Percentiles rank a stretch among this genome's conserved stretches.
Conservation (phyloP, 2,797 vertebrate species). For the Hapalemur alaotrensis region DNA sequence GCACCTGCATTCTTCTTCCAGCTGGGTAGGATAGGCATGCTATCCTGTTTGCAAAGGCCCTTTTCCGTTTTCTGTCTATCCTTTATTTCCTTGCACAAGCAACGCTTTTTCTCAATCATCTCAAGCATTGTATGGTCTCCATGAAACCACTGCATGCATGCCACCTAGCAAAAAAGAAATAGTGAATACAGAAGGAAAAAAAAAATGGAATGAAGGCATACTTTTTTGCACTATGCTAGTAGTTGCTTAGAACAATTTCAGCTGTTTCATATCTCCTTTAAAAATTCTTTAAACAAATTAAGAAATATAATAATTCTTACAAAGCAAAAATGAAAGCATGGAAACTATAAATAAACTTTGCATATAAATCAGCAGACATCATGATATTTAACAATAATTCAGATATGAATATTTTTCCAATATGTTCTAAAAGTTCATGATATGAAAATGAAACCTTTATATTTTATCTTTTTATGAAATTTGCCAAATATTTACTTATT, state of each 20-base stretch:
- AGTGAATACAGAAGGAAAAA: constrained; percentile 59
- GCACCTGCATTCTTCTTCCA: constrained; percentile 93
- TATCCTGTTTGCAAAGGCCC: constrained; percentile 96
- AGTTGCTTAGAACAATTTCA: constrained; percentile 9
- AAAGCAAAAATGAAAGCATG: background rate
- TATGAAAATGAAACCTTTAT: background rate
- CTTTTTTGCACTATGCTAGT: background rate
- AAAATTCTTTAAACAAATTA: background rate
- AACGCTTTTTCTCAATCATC: constrained; percentile 98
- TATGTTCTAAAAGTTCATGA: background rate
- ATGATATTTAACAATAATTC: background rate
- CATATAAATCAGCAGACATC: background rate
- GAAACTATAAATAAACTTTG: background rate
- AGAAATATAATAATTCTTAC: background rate
- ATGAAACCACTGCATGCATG: constrained; percentile 96
- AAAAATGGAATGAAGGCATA: constrained; percentile 43
- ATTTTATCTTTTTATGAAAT: background rate
- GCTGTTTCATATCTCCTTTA: background rate
- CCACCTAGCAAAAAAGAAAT: constrained; percentile 88
- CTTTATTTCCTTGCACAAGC: constrained; percentile 97
- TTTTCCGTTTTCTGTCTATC: constrained; percentile 93
- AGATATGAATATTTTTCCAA: background rate
- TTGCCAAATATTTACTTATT: background rate
- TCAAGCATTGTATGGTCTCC: constrained; percentile 98
- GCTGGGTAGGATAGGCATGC: constrained; percentile 89